Conservation (phyloP, 2,113 vertebrate species). For the Heliornis fulica region DNA sequence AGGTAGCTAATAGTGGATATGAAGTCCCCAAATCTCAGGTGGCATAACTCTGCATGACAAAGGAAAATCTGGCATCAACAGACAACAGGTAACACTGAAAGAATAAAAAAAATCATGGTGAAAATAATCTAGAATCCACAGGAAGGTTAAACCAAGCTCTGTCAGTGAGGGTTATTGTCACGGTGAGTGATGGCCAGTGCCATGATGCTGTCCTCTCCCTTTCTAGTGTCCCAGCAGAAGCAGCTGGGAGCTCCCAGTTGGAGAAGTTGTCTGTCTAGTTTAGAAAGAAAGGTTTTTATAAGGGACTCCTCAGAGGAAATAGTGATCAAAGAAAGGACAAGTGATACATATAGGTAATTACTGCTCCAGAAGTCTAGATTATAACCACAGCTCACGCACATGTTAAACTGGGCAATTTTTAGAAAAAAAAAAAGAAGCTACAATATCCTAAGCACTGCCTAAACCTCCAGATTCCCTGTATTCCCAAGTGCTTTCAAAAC, state of each 20-base stretch:
- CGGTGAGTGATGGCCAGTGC: not conserved
- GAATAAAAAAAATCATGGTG: not conserved
- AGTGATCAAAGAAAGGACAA: not conserved
- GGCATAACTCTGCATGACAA: not conserved
- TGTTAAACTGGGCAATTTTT: not conserved
- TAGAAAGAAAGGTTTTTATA: not conserved
- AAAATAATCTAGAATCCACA: not conserved
- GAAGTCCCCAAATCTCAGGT: not conserved
- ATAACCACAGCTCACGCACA: not conserved
- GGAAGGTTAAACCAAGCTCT: not conserved
- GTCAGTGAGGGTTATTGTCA: accelerated
- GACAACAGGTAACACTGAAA: not conserved
- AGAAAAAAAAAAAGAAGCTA: not conserved
- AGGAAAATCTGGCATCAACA: not conserved
- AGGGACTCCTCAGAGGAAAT: not conserved
- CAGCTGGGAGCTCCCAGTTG: not conserved
- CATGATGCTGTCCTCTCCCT: not conserved
- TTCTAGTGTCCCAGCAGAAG: not conserved
- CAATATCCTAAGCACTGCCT: not conserved
- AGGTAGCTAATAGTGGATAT: not conserved
- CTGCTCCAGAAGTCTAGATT: not conserved
- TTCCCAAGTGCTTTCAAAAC: not conserved
- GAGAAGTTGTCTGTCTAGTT: not conserved
- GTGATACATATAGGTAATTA: not conserved
- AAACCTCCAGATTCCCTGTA: not conserved